Base-by-base conservation (phyloP, 2,888 invertebrate genomes). In the Saturnia japonica region DNA sequence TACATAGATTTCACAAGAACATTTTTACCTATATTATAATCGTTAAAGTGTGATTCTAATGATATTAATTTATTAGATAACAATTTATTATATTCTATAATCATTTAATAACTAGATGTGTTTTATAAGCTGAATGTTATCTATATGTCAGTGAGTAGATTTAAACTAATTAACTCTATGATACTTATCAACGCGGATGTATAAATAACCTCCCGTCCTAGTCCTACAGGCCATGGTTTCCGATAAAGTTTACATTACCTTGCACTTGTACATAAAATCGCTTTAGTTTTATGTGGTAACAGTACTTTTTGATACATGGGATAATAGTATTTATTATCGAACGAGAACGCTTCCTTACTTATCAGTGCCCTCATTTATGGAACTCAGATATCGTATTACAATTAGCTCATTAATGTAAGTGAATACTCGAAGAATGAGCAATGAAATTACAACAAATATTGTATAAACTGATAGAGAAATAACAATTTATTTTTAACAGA, bases 121-220 rank as follows among this genome's bases (percentile, higher is more conserved):
- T 64, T 64, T 64, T 11, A 64, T 40, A 64, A 22, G 22, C 22
- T 67, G 67, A 25, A 45, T 67, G 28, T 67, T 51, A 51, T 68
- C 34, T 51, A 40, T 47, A 62, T 68, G 51, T 40, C n/a, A n/a
- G n/a, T n/a, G n/a, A 73, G 70, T 74, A 77, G 74, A 80, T 74
- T 73, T 67, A 71, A 74, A 73, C 70, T 69, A 77, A 80, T 79
- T 77, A 82, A 74, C 70, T 70, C 76, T 74, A 76, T 77, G 71
- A 70, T 67, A 70, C 69, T 72, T 72, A 71, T 74, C 71, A 72
- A 77, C 72, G 70, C 74, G 72, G 72, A 77, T 76, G 72, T 73
- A 57, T 67, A 74, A 82, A 85, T 85, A 83, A 81, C 78, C 76
- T 77, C 71, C 70, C 71, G 72, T 74, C 76, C 73, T 75, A 77